Evolutionary conservation across 2,888 invertebrate genomes (phyloP).

Genomic region (Boloria euphrosyne): DNA sequence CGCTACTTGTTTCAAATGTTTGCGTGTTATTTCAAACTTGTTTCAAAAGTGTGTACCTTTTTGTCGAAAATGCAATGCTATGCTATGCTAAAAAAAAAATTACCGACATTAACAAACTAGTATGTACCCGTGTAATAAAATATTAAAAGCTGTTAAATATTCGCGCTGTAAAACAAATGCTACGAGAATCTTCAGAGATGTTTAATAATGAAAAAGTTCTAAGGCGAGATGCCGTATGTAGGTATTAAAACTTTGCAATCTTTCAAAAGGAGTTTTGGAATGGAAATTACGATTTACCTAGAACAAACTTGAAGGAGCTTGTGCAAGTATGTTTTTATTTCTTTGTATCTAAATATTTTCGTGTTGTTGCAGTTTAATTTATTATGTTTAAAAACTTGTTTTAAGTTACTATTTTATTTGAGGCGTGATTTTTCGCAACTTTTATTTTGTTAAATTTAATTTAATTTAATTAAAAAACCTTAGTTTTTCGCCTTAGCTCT

Average conservation of each 20-base stretch:
- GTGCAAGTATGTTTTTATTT: conserved; percentile 21
- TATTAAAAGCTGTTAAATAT: conserved; percentile 6
- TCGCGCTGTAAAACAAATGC: conserved; percentile 9
- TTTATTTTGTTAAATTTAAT: too few relatives aligned
- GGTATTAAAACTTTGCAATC: conserved; percentile 31
- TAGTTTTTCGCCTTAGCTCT: too few relatives aligned
- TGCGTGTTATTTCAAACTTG: too few relatives aligned
- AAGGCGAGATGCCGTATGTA: conserved; percentile 22
- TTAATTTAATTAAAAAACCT: too few relatives aligned
- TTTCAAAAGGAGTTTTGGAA: conserved; percentile 26
- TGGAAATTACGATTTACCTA: conserved; percentile 33
- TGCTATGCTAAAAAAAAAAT: too few relatives aligned
- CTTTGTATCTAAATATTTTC: neutral
- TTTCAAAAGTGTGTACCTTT: too few relatives aligned
- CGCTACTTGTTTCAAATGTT: too few relatives aligned
- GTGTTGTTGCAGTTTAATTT: conserved; percentile 8
- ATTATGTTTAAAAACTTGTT: neutral
- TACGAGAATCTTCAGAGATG: conserved; percentile 22
- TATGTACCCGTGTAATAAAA: too few relatives aligned
- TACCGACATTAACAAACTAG: too few relatives aligned
- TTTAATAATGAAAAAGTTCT: conserved; percentile 33
- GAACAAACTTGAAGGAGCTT: conserved; percentile 12
- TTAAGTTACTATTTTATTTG: too few relatives aligned
- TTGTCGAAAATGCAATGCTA: too few relatives aligned
- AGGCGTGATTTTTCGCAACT: too few relatives aligned